Evolutionary conservation across 92 coral and sea anemone genomes (phyloP).

Genomic region (Scolanthus callimorphus): DNA sequence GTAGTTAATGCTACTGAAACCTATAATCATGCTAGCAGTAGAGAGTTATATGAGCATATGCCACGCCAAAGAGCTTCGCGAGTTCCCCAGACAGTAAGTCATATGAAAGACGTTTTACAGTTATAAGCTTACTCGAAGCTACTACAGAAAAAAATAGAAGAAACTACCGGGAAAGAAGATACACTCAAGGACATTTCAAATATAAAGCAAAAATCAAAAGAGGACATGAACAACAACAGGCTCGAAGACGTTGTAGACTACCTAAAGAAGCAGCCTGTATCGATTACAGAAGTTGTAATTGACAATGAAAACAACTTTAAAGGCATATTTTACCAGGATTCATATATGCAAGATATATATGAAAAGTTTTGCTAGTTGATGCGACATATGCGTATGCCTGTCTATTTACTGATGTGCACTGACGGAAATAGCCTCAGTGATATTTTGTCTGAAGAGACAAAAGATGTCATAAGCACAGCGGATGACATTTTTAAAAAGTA

Average conservation of each 20-base stretch:
- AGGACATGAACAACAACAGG: slow-evolving; percentile 23
- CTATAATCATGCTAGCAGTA: slow-evolving; percentile 42
- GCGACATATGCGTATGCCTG: slow-evolving; percentile 51
- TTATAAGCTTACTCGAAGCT: slow-evolving; percentile 49
- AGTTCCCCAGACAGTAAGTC: not conserved
- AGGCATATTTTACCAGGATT: slow-evolving; percentile 41
- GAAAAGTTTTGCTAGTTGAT: slow-evolving; percentile 27
- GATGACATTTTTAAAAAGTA: slow-evolving; percentile 31
- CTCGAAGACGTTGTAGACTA: slow-evolving; percentile 17
- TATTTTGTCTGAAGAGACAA: slow-evolving; percentile 45
- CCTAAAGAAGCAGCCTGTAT: slow-evolving; percentile 13
- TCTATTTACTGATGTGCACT: slow-evolving; percentile 27
- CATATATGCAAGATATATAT: slow-evolving; percentile 25
- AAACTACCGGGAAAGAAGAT: slow-evolving; percentile 30
- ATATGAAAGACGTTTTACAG: slow-evolving; percentile 27
- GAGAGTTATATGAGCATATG: slow-evolving; percentile 26
- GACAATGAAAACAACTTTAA: slow-evolving; percentile 37
- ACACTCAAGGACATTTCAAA: slow-evolving; percentile 55
- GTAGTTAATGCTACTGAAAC: slow-evolving; percentile 33
- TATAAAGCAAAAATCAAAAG: slow-evolving; percentile 23
- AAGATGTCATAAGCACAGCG: slow-evolving; percentile 24
- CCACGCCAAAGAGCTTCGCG: slow-evolving; percentile 24
- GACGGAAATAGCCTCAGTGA: slow-evolving; percentile 52
- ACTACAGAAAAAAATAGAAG: slow-evolving; percentile 23
- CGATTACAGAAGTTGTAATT: slow-evolving; percentile 20